Evolutionary conservation across 2,113 vertebrate species (phyloP), one percentile per base, ranked within the genome.

Genomic region (Galeopterus variegatus): DNA sequence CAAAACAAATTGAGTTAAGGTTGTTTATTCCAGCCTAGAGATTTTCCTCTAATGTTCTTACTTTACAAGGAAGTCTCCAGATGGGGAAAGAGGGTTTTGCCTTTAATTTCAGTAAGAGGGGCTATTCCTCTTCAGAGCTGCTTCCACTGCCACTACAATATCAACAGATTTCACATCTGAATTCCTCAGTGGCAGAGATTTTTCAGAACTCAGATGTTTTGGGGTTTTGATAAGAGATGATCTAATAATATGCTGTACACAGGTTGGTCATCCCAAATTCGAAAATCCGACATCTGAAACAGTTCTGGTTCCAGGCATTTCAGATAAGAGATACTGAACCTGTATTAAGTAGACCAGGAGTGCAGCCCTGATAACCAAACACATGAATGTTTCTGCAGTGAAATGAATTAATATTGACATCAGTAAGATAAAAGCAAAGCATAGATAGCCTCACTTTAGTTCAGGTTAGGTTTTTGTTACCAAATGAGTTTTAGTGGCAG

Each of bases 391-490:
- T 79, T 84, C 87, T 91, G 60, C 48, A n/a, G 13, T 56, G 79
- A 88, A 48, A 82, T 24, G 14, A 50, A 50, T 54, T 56, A 73
- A 73, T 62, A 31, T 1, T 75, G 90, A 58, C 72, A 88, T 70
- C 28, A 69, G 6, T 50, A 69, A 26, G 17, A 75, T 28, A 75
- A 88, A 76, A 79, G 54, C 26, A 52, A 86, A 76, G 62, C 58
- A 28, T 0, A 77, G 60, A 77, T 10, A 58, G 52, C 19, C 36
- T 85, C 8, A 13, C 41, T 83, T 87, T 15, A 41, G 50, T 19
- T 92, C n/a, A 58, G 69, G 31, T 41, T 64, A 76, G 26, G n/a
- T 83, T 96, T 93, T 67, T 90, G 54, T 45, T 67, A 92, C 64
- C 45, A 88, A 80, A 33, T 21, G 6, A 73, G 26, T 77, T 76